These are phyloP conservation scores for Enteromius anoplus DNA, from an alignment of 2,797 vertebrate genomes.

Conservation along the genomic window DNA sequence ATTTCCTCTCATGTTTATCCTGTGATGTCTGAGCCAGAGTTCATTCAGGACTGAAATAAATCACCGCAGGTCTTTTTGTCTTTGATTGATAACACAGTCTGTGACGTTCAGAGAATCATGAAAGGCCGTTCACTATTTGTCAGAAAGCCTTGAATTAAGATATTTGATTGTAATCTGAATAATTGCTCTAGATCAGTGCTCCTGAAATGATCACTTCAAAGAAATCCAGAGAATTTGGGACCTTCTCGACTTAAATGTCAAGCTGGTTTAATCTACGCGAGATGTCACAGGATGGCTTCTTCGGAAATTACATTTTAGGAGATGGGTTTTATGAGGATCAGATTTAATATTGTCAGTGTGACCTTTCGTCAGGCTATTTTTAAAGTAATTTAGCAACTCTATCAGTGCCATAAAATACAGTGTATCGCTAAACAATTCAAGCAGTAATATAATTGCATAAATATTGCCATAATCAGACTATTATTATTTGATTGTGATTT, in stretches of 20 bases:
- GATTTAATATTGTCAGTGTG: neutral
- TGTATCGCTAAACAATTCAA: neutral
- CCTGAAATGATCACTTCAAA: neutral
- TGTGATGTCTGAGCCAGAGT: conserved; percentile 29
- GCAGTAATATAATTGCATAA: neutral
- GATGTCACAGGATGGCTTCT: conserved; percentile 1
- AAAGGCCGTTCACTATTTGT: neutral
- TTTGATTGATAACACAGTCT: conserved; percentile 7
- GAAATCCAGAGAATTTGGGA: neutral
- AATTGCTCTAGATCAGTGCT: neutral
- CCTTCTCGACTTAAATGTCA: neutral
- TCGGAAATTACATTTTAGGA: neutral
- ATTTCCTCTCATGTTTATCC: conserved; percentile 20
- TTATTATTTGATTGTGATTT: neutral
- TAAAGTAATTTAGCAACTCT: neutral
- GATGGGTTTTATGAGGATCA: neutral
- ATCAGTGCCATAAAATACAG: neutral
- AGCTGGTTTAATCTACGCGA: neutral
- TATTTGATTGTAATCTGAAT: neutral
- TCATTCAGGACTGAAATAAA: conserved; percentile 23
- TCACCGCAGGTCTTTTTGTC: neutral
- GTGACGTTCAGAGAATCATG: neutral
- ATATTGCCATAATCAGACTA: neutral
- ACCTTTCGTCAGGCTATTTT: neutral
- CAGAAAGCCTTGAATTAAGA: neutral